Conservation (phyloP, 1,140 invertebrate genomes). For the Pemphigus obesinymphae region DNA sequence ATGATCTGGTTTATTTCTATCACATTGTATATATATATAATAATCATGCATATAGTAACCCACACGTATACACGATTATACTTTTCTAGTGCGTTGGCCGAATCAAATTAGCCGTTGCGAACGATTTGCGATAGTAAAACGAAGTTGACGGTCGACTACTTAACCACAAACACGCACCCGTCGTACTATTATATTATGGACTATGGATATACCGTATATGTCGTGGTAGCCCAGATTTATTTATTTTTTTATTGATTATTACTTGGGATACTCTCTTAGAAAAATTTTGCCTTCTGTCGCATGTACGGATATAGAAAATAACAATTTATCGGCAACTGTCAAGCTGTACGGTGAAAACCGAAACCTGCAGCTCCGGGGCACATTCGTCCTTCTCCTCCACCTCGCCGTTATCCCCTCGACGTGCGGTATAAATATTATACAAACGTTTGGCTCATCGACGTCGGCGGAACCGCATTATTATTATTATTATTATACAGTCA, state of each 20-base stretch:
- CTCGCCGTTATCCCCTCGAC: not conserved
- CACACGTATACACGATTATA: not conserved
- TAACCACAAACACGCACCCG: not conserved
- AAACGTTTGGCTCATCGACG: not conserved
- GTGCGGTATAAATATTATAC: not conserved
- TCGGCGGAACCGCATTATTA: not conserved
- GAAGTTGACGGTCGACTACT: not conserved
- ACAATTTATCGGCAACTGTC: slow-evolving; percentile 23
- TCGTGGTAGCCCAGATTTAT: slow-evolving; percentile 20
- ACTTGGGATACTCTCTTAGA: not conserved
- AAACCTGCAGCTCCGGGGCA: slow-evolving; percentile 13
- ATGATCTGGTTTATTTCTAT: not conserved
- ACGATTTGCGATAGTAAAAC: slow-evolving; percentile 7
- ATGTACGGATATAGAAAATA: no score
- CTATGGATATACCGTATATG: no score
- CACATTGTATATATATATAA: not conserved
- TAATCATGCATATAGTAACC: not conserved
- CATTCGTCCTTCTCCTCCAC: no score
- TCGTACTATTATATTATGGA: not conserved
- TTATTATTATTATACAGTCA: not conserved
- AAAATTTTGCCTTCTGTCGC: not conserved
- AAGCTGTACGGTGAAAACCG: slow-evolving; percentile 21
- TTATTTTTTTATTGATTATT: not conserved
- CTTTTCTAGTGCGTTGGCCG: slow-evolving; percentile 8
- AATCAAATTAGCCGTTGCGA: slow-evolving; percentile 9